These are phyloP conservation scores for Pampus argenteus DNA, from an alignment of 2,797 vertebrate genomes.

Conservation along the genomic window DNA sequence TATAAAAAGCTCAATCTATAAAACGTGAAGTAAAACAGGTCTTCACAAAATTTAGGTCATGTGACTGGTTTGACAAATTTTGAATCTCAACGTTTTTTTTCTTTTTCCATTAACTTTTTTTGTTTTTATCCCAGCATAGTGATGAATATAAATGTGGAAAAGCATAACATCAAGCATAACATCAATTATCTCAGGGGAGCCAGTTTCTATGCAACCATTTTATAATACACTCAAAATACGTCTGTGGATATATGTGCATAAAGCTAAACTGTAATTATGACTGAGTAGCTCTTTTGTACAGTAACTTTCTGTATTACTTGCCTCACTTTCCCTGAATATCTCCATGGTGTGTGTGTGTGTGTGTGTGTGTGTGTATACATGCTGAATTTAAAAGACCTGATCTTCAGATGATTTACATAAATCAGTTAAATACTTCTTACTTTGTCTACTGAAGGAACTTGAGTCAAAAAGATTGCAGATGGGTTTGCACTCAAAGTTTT, in stretches of 20 bases:
- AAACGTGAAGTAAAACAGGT: constrained; percentile 47
- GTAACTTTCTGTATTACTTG: not conserved
- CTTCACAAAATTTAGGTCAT: constrained; percentile 18
- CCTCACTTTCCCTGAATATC: not conserved
- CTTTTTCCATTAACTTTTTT: not conserved
- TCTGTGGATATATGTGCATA: not conserved
- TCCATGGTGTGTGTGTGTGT: not conserved
- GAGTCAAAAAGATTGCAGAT: not conserved
- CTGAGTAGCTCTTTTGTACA: not conserved
- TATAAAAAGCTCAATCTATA: constrained; percentile 59
- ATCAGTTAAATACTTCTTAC: not conserved
- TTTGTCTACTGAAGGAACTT: not conserved
- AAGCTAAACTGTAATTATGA: not conserved
- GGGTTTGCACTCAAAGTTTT: not conserved
- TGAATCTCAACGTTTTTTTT: not conserved
- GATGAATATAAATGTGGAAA: constrained; percentile 3
- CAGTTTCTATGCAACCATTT: constrained; percentile 28
- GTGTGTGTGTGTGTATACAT: too few relatives aligned
- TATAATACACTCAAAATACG: constrained; percentile 8
- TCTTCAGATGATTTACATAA: not conserved
- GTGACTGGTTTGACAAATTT: not conserved
- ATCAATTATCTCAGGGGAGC: constrained; percentile 18
- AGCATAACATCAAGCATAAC: too few relatives aligned
- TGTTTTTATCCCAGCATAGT: constrained; percentile 3
- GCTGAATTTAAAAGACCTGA: not conserved